Percentiles rank a stretch among this genome's conserved stretches.
Evolutionary conservation across 37 sponge, comb jelly and placozoan genomes (phyloP).

Genomic region (Amphimedon queenslandica): DNA sequence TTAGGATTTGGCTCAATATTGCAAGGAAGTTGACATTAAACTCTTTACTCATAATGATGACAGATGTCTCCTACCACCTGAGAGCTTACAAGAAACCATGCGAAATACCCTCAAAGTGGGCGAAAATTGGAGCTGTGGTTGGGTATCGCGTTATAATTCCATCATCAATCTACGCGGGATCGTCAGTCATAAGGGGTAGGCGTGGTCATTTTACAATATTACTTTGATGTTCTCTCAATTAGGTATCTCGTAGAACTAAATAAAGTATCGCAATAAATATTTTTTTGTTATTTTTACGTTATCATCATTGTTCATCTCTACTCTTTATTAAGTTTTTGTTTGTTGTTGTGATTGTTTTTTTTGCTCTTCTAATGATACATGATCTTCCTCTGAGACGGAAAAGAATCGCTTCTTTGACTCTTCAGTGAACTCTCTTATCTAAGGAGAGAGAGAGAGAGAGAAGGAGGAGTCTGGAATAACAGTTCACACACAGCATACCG

Average conservation of each 20-base stretch:
- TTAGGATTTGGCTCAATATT: slow-evolving; percentile 37
- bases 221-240: background rate
- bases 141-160: slow-evolving; percentile 41
- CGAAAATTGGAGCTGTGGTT: slow-evolving; percentile 19
- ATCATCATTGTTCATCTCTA: too few relatives aligned
- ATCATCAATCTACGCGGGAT: slow-evolving; percentile 47
- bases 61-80: slow-evolving; percentile 25
- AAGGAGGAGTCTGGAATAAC: too few relatives aligned
- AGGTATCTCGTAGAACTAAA: background rate
- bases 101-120: background rate
- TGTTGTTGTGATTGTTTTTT: too few relatives aligned
- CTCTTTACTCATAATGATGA: slow-evolving; percentile 62
- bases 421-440: background rate
- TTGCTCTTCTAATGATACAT: too few relatives aligned
- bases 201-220: background rate
- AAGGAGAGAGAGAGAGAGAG: too few relatives aligned
- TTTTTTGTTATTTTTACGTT: too few relatives aligned
- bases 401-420: background rate
- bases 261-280: background rate
- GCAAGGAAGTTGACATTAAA: slow-evolving; percentile 10
- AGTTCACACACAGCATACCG: too few relatives aligned
- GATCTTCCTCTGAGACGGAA: background rate
- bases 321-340: too few relatives aligned
- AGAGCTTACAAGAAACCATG: slow-evolving; percentile 14
- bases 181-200: slow-evolving; percentile 49